Percentiles rank a stretch among this genome's conserved stretches.
Conservation (phyloP, 2,113 vertebrate genomes). For the Passer domesticus region DNA sequence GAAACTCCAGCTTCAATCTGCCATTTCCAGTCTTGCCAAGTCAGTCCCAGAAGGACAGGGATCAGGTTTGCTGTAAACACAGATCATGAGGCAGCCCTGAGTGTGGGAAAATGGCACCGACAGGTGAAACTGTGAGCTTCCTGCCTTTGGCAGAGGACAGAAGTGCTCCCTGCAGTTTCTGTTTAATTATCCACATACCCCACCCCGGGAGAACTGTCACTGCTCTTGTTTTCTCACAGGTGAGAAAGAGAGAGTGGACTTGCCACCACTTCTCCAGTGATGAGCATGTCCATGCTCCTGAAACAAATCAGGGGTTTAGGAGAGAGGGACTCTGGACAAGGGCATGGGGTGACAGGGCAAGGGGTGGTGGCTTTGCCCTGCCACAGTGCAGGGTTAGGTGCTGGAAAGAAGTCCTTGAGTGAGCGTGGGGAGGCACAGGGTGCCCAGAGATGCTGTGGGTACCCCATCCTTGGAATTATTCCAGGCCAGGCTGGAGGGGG, state of each 20-base stretch:
- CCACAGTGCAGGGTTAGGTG: not conserved
- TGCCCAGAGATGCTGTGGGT: not conserved
- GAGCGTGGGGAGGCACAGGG: fast-evolving
- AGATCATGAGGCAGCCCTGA: not conserved
- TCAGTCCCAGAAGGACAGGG: not conserved
- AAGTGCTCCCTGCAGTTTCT: not conserved
- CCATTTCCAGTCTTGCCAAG: not conserved
- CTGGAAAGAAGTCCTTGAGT: not conserved
- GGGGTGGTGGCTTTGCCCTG: not conserved
- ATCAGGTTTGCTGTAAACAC: not conserved
- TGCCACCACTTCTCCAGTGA: not conserved
- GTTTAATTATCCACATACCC: not conserved
- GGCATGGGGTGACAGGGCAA: not conserved
- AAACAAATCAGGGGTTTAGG: not conserved
- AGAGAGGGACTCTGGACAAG: not conserved
- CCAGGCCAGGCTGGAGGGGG: fast-evolving
- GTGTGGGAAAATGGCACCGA: not conserved
- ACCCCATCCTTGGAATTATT: not conserved
- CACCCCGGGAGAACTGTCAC: not conserved
- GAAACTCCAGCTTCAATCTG: not conserved
- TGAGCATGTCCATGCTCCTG: not conserved
- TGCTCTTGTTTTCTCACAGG: not conserved
- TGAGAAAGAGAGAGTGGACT: not conserved
- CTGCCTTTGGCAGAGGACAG: not conserved
- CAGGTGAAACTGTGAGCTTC: not conserved